Percentiles rank a stretch among this genome's conserved stretches.
Conservation (phyloP, 2,797 vertebrate genomes). For the Takifugu rubripes region DNA sequence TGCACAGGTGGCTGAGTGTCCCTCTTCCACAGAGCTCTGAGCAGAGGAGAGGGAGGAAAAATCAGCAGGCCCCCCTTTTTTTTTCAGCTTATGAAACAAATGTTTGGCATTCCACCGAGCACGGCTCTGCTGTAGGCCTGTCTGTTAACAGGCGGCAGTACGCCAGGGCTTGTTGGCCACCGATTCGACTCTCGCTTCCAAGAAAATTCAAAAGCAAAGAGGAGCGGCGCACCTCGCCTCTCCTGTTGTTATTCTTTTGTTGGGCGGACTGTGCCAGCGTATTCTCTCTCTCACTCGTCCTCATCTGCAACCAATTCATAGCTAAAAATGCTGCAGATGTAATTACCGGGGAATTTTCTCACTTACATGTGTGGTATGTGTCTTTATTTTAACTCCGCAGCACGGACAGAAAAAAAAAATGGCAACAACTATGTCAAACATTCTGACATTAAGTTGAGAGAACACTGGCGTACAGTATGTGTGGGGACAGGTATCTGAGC, state of each 20-base stretch:
- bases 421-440: conserved; percentile 43
- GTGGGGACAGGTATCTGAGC: conserved; percentile 17
- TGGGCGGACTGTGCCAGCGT: conserved; percentile 31
- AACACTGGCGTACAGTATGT: conserved; percentile 17
- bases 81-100: conserved; percentile 69
- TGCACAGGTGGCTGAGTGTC: conserved; percentile 70
- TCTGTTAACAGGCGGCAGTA: conserved; percentile 57
- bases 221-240: conserved; percentile 42
- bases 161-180: conserved; percentile 58
- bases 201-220: conserved; percentile 44
- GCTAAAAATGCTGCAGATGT: conserved; percentile 49
- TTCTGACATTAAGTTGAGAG: conserved; percentile 36
- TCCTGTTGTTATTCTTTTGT: conserved; percentile 45
- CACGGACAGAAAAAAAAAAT: conserved; percentile 36
- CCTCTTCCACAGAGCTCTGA: conserved; percentile 48
- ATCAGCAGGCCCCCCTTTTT: conserved; percentile 44
- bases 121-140: conserved; percentile 65
- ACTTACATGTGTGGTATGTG: conserved; percentile 51
- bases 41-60: conserved; percentile 49
- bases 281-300: conserved; percentile 14
- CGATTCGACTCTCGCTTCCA: conserved; percentile 49
- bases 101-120: conserved; percentile 72
- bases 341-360: conserved; percentile 66
- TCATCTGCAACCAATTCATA: conserved; percentile 60
- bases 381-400: conserved; percentile 57